Evolutionary conservation across 2,888 invertebrate species (phyloP), one percentile per base, ranked within the genome.

Genomic region (Monoplex corrugatus): DNA sequence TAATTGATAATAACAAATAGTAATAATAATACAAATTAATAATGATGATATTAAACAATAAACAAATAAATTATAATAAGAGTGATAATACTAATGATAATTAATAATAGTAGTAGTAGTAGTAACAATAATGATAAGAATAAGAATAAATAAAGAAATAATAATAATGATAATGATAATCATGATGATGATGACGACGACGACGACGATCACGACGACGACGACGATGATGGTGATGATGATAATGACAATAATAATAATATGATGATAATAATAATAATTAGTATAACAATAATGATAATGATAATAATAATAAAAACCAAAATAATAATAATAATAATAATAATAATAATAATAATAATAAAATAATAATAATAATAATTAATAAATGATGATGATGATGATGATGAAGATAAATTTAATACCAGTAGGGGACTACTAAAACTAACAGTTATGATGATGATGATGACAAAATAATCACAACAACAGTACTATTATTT

Each of bases 171-270:
- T 23, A 16, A 57, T 23, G 16, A 10, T 57, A 57, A 57, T 57
- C n/a, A 85, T 85, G 13, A 85, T 44, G 50, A 45, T 84, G 45
- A 84, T 45, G 84, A 84, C n/a, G 45, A 43, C n/a, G 84, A 84
- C n/a, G 45, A 45, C 13, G 45, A 84, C 16, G 84, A 85, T 85
- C n/a, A 85, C n/a, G 50, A 85, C 50, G 57, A 85, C 50, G 85
- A 50, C 50, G 85, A 85, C 50, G 85, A 85, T 85, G 85, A 85
- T 85, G 50, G 50, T 85, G 50, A 85, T 85, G 85, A 85, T 85
- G 85, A 85, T 85, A 32, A 85, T 85, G 85, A 85, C 50, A 10
- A 57, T 57, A 28, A 57, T 57, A 28, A 57, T 57, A 28, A 57
- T 57, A 57, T 57, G 2, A 57, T 57, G 1, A 57, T 57, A 57